Evolutionary conservation across 2,888 invertebrate species (phyloP).

Genomic region (Lamproptera curius): DNA sequence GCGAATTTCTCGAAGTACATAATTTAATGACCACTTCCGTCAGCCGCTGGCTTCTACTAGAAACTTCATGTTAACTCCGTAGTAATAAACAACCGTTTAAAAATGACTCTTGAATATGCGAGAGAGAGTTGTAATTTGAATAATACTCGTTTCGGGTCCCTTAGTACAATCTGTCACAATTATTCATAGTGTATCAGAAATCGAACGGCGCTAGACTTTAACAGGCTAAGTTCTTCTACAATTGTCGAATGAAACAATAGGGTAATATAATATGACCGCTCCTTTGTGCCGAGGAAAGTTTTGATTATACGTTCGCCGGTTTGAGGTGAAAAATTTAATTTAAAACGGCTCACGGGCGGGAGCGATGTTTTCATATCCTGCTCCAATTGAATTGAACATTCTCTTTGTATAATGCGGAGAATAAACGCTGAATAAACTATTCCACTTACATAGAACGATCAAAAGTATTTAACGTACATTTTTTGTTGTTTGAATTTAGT

Average conservation of each 20-base stretch:
- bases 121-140: constrained; percentile 24
- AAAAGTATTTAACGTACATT: too few relatives aligned
- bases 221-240: constrained; percentile 52
- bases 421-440: too few relatives aligned
- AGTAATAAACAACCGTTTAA: constrained; percentile 21
- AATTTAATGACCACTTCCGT: constrained; percentile 43
- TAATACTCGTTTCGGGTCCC: constrained; percentile 1
- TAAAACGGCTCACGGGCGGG: background rate
- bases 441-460: too few relatives aligned
- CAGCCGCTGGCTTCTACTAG: constrained; percentile 27
- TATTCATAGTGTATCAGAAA: constrained; percentile 38
- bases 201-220: constrained; percentile 49
- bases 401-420: too few relatives aligned
- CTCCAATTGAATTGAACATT: too few relatives aligned
- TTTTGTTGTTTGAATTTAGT: too few relatives aligned
- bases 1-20: constrained; percentile 44
- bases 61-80: constrained; percentile 4
- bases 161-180: constrained; percentile 27
- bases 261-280: constrained; percentile 40
- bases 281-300: constrained; percentile 44
- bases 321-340: constrained; percentile 25
- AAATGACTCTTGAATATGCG: too few relatives aligned
- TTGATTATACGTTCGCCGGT: constrained; percentile 27
- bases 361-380: too few relatives aligned
- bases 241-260: constrained; percentile 56